Evolutionary conservation across 92 coral and sea anemone species (phyloP).

Genomic region (Umimayanthus kanabou): DNA sequence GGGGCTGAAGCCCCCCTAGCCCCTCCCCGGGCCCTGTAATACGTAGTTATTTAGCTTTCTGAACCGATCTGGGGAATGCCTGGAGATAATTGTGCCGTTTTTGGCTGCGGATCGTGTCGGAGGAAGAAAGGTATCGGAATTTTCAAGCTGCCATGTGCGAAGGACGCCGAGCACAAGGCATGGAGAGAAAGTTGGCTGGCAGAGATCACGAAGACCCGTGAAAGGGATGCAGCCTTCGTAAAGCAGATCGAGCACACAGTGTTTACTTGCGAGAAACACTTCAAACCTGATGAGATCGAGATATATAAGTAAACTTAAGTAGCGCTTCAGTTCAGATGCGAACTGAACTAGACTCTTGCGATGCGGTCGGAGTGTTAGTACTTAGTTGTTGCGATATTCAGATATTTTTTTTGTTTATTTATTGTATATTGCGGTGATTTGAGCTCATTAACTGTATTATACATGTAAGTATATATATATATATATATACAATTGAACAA

Average conservation of each 20-base stretch:
- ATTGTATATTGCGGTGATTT: too few species aligned
- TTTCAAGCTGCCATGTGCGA: constrained; percentile 34
- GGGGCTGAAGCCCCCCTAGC: too few species aligned
- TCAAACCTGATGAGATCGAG: constrained; percentile 49
- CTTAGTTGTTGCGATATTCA: too few species aligned
- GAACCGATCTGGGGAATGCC: constrained; percentile 48
- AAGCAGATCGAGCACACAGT: constrained; percentile 43
- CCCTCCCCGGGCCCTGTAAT: too few species aligned
- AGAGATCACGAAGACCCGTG: constrained; percentile 57
- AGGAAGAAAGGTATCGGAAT: constrained; percentile 61
- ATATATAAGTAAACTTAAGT: constrained; percentile 40
- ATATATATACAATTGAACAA: too few species aligned
- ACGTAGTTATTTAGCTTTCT: not conserved
- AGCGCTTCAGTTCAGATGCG: not conserved
- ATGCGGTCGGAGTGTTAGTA: too few species aligned
- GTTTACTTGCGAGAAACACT: constrained; percentile 61
- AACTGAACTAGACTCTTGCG: not conserved
- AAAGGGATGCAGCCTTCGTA: constrained; percentile 45
- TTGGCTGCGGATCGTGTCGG: constrained; percentile 57
- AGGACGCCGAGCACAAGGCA: constrained; percentile 33
- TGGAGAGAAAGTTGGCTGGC: constrained; percentile 51
- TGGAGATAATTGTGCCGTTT: constrained; percentile 63
- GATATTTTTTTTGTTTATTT: too few species aligned
- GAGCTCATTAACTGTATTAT: too few species aligned
- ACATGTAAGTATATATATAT: too few species aligned